Conservation (phyloP, 2,113 vertebrate species). For the Suncus etruscus region DNA sequence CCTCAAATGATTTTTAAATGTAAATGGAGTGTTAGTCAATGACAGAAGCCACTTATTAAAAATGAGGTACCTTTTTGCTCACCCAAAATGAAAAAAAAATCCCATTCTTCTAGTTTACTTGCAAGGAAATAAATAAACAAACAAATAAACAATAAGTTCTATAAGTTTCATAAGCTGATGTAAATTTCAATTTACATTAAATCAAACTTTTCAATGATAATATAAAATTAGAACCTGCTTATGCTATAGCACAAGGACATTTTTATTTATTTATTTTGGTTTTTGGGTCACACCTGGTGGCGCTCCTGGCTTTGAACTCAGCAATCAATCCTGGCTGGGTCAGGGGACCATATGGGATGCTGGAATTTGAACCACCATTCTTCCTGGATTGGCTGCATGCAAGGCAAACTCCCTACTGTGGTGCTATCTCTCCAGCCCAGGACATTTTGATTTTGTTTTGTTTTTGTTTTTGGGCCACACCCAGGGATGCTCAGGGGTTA, state of each 20-base stretch:
- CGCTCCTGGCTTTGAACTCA: no score
- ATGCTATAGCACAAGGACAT: neutral
- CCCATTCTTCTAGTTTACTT: conserved; percentile 16
- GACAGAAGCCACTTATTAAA: conserved; percentile 34
- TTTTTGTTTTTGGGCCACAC: no score
- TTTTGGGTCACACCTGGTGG: no score
- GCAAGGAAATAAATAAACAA: conserved; percentile 6
- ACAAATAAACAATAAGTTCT: neutral
- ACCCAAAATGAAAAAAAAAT: conserved; percentile 17
- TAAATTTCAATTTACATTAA: conserved; percentile 3
- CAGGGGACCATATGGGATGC: no score
- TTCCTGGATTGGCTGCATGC: no score
- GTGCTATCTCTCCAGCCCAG: no score
- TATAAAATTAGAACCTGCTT: conserved; percentile 48
- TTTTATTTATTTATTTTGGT: conserved; percentile 1
- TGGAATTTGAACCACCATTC: no score
- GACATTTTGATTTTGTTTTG: no score
- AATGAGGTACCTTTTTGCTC: neutral
- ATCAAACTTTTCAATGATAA: conserved; percentile 17
- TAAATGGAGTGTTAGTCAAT: conserved; percentile 46
- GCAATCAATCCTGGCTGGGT: no score
- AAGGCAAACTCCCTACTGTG: no score
- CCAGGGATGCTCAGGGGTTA: no score
- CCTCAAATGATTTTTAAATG: conserved; percentile 56
- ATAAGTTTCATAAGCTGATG: conserved; percentile 14